Evolutionary conservation across 2,888 invertebrate genomes (phyloP), one percentile per base, ranked within the genome.

Genomic region (Notodonta dromedarius): DNA sequence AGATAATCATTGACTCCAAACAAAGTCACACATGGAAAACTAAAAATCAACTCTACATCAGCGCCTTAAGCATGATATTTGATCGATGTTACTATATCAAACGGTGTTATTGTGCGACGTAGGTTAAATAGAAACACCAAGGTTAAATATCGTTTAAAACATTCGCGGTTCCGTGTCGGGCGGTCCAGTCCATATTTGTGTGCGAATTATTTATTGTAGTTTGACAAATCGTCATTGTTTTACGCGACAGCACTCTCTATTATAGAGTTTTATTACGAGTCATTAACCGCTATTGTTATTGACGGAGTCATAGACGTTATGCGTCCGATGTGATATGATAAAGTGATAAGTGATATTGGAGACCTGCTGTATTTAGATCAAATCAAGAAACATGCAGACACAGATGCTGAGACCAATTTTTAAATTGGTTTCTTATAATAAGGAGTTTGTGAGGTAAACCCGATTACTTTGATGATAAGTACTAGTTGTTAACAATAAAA

Each of bases 301-400:
- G 42, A 42, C 46, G 13, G 13, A 46, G 40, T 40, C 8, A 48
- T 14, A 14, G 24, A 48, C 48, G 48, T n/a, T 14, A 48, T n/a
- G 9, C 11, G 35, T 4, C 35, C 7, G 5, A 14, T 48, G 16
- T 50, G 16, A 16, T 16, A 50, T 16, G 11, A 16, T 16, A 16
- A 50, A 16, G 50, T 50, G 16, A 50, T 50, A 14, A 16, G 50
- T 50, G 9, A 16, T 50, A 13, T 48, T 48, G 48, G n/a, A 2
- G 0, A 12, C 42, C 42, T 9, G 42, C 12, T 12, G 42, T 8
- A 14, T 48, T 48, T 48, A 57, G 14, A 57, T 24, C 9, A 60
- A 35, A 48, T 12, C 51, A 42, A 54, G 35, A 35, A 75, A 59
- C 8, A 74, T 74, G 73, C 73, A 59, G 62, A 60, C 63, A 48